Percentiles rank a stretch among this genome's conserved stretches.
phyloP scores from a whole-genome alignment of 2,888 invertebrate genomes.

The Linnaemya vulpina region DNA sequence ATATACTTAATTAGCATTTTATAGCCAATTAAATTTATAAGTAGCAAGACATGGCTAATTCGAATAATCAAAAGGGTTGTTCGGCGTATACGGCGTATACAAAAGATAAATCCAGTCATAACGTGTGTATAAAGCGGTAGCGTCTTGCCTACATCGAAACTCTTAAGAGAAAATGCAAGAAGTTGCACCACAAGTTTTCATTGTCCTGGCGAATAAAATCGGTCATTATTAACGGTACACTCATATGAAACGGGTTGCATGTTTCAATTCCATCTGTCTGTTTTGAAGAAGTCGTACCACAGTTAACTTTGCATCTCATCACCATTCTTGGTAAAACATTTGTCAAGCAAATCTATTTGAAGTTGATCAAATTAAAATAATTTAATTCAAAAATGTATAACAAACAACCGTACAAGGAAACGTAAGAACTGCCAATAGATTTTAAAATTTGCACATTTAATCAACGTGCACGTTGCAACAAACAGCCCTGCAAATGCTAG shows the following conservation, averaged over 20 bases:
- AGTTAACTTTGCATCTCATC: background rate
- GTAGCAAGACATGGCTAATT: background rate
- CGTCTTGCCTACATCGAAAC: no score
- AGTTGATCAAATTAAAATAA: conserved; percentile 42
- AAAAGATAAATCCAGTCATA: no score
- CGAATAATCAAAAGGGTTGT: background rate
- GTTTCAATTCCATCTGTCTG: background rate
- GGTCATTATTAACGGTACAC: no score
- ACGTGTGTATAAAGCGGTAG: no score
- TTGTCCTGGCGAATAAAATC: no score
- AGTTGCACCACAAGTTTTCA: no score
- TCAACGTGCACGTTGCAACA: conserved; percentile 34
- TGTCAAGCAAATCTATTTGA: conserved; percentile 34
- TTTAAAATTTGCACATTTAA: conserved; percentile 55
- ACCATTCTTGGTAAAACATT: conserved; percentile 9
- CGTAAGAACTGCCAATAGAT: conserved; percentile 49
- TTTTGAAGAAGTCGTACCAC: background rate
- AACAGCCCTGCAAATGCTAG: conserved; percentile 20
- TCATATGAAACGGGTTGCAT: background rate
- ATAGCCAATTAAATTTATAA: background rate
- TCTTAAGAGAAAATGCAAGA: no score
- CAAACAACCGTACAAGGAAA: background rate
- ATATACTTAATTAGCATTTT: conserved; percentile 37
- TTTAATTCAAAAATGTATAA: conserved; percentile 43
- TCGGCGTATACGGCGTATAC: background rate